Evolutionary conservation across 2,113 vertebrate genomes (phyloP), one percentile per base, ranked within the genome.

Genomic region (Diadophis punctatus): DNA sequence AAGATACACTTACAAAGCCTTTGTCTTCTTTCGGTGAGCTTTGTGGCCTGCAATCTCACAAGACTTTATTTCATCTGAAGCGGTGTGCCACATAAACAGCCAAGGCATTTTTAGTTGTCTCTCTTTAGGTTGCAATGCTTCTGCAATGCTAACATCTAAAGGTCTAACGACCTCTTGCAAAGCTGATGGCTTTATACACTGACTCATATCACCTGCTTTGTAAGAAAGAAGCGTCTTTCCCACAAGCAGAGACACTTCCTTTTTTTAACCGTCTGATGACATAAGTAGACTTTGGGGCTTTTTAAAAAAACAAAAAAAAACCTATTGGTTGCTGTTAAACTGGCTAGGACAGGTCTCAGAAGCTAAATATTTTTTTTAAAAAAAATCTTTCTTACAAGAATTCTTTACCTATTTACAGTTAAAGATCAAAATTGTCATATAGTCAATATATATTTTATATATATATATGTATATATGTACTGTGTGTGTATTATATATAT

Each of bases 191-290:
- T 97, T 97, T 98, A 98, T 98, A 98, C 98, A 90, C 34, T 97
- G 96, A 74, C 8, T 58, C 95, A 96, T 80, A 52, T 95, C 94
- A 94, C 94, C 56, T 86, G 34, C 95, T 93, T 95, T 95, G 95
- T 96, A 93, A 90, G 92, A 94, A 93, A 88, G 52, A 94, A 80
- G 93, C 90, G 30, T 93, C 93, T 90, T 97, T 95, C 96, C 97
- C 97, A 90, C 97, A 98, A 93, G 92, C 96, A 9, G 94, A 95
- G 96, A 91, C 97, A 98, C 96, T 98, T 98, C 97, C 97, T 96
- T 91, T 96, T 58, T 60, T 86, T 96, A 91, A 53, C 93, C 8
- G 87, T 85, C 2, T 34, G 20, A 93, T 98, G 98, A 98, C 97
- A 97, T 96, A 95, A 90, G 80, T 30, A 34, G 39, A 14, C 34